phyloP scores from a whole-genome alignment of 2,797 vertebrate species.

The Spinibarbus caldwelli region DNA sequence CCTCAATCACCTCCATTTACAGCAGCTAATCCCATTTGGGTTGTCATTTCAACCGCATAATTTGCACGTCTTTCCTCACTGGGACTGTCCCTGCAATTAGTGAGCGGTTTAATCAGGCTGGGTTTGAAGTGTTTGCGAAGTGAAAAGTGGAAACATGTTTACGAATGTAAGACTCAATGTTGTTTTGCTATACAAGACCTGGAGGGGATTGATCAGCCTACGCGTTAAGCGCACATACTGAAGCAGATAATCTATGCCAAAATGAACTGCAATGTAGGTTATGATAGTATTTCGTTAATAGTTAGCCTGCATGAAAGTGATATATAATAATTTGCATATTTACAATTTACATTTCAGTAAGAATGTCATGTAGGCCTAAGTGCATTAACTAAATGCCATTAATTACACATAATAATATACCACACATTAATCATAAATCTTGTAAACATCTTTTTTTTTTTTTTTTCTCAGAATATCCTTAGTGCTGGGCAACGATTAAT shows the following conservation, averaged over 20 bases:
- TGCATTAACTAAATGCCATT: not conserved
- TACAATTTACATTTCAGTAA: not conserved
- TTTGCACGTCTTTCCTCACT: not conserved
- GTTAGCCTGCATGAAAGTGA: not conserved
- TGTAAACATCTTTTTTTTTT: not conserved
- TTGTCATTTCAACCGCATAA: not conserved
- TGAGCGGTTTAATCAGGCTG: not conserved
- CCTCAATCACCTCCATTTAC: not conserved
- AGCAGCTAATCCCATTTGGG: not conserved
- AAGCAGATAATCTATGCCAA: not conserved
- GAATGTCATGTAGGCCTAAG: not conserved
- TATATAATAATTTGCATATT: not conserved
- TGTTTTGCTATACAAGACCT: not conserved
- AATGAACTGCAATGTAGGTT: not conserved
- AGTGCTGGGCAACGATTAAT: no score
- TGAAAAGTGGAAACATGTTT: not conserved
- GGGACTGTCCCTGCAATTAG: not conserved
- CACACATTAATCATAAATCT: not conserved
- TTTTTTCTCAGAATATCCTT: no score
- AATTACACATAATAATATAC: not conserved
- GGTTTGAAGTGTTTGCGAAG: not conserved
- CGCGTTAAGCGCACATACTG: not conserved
- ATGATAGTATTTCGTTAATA: not conserved
- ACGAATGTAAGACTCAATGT: not conserved
- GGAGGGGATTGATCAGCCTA: not conserved